phyloP scores from a whole-genome alignment of 2,113 vertebrate genomes.

The Microcebus lehilahytsara region DNA sequence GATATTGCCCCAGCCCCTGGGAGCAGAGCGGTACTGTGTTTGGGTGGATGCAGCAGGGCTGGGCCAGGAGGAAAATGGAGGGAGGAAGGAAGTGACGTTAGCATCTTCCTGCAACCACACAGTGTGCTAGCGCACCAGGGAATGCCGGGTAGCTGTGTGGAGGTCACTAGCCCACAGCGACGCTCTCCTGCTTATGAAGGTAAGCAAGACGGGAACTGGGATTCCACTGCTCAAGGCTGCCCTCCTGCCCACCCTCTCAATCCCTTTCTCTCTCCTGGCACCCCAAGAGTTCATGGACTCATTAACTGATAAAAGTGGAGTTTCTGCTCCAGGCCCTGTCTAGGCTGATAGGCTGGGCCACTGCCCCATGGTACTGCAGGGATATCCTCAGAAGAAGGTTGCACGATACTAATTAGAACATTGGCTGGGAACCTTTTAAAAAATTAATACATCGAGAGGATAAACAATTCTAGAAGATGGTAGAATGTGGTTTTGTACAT shows the following conservation, averaged over 20 bases:
- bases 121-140: fast-evolving
- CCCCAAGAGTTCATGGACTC: too few species aligned
- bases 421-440: background rate
- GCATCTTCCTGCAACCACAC: fast-evolving
- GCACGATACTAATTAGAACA: background rate
- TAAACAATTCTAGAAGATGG: background rate
- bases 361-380: background rate
- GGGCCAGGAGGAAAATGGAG: background rate
- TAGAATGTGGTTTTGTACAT: background rate
- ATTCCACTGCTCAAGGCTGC: background rate
- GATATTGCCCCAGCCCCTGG: background rate
- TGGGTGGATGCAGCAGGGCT: too few species aligned
- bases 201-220: background rate
- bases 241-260: background rate
- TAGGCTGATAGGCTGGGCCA: background rate
- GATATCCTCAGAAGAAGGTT: background rate
- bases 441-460: background rate
- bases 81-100: background rate
- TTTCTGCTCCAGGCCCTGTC: background rate
- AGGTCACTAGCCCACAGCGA: fast-evolving
- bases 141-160: too few species aligned
- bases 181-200: background rate
- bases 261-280: background rate
- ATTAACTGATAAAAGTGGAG: background rate
- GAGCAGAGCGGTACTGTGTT: background rate